Percentiles rank a stretch among this genome's conserved stretches.
Conservation (phyloP, 2,113 vertebrate genomes). For the Callipepla californica region DNA sequence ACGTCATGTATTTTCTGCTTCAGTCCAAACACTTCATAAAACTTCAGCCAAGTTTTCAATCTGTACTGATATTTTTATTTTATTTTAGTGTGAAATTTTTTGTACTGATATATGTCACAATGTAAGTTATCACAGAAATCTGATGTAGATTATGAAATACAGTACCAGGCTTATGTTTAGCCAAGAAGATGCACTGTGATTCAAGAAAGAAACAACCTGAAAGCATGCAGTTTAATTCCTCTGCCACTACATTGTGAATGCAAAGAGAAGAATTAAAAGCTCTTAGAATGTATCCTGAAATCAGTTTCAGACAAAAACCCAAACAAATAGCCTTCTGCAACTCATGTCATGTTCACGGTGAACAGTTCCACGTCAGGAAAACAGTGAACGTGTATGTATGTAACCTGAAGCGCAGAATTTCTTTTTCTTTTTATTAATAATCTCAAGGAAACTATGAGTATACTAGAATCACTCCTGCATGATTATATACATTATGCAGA, state of each 20-base stretch:
- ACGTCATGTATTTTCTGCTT: rapidly evolving
- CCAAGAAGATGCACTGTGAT: neutral
- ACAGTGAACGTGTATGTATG: neutral
- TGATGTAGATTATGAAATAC: neutral
- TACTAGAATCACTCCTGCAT: neutral
- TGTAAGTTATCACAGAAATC: neutral
- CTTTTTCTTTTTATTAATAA: neutral
- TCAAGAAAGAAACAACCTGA: neutral
- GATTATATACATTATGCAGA: neutral
- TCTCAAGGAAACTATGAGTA: neutral
- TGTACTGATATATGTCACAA: neutral
- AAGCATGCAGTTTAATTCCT: neutral
- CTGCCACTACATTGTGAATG: neutral
- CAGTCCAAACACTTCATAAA: neutral
- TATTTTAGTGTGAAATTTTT: neutral
- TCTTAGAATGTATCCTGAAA: neutral
- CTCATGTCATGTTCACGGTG: neutral
- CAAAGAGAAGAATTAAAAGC: neutral
- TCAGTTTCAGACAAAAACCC: neutral
- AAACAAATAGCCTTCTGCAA: neutral
- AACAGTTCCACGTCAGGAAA: neutral
- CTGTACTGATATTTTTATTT: neutral
- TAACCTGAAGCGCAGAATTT: neutral
- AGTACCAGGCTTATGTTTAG: neutral
- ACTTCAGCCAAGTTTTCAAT: neutral